A percentile compares a stretch with the other conserved stretches of the same genome.
phyloP scores from a whole-genome alignment of 2,113 vertebrate genomes.

The Proteles cristata region DNA sequence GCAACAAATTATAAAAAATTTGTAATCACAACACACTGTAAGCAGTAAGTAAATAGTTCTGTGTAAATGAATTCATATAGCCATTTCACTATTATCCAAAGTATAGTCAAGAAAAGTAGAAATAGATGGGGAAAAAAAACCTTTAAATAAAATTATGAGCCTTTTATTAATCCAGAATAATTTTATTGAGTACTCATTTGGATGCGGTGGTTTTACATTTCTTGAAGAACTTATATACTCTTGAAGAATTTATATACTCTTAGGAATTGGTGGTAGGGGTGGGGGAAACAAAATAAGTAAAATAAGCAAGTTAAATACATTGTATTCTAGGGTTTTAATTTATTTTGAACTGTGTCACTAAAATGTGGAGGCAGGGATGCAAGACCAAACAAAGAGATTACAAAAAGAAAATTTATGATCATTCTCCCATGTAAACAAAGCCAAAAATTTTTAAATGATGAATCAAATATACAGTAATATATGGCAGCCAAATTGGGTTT shows the following conservation, averaged over 20 bases:
- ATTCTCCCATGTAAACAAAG: not conserved
- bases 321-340: not conserved
- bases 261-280: not conserved
- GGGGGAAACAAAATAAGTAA: not conserved
- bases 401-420: not conserved
- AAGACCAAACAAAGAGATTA: not conserved
- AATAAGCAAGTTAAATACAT: not conserved
- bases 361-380: not conserved
- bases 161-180: conserved; percentile 16
- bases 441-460: not conserved
- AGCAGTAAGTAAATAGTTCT: not conserved
- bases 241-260: not conserved
- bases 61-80: not conserved
- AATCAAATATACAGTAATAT: not conserved
- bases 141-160: not conserved
- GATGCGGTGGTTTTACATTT: not conserved
- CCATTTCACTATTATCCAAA: not conserved
- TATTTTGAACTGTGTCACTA: not conserved
- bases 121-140: not conserved
- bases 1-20: not conserved
- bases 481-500: not conserved
- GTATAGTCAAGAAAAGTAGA: not conserved
- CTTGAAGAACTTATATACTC: not conserved
- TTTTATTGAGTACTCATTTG: not conserved
- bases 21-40: not conserved